Evolutionary conservation across 2,113 vertebrate species (phyloP).

Genomic region (Microcebus jonahi): DNA sequence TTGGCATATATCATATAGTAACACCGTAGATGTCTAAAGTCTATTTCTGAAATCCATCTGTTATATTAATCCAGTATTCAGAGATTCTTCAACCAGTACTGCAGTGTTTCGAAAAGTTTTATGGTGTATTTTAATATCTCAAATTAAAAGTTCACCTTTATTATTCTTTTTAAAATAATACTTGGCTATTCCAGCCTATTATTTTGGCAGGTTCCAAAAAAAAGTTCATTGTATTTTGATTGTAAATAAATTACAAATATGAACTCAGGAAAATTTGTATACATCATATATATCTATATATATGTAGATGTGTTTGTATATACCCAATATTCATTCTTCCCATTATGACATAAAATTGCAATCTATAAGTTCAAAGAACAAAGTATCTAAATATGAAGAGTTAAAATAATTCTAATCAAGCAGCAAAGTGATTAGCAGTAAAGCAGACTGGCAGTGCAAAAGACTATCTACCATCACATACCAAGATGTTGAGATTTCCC

Average conservation of each 20-base stretch:
- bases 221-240: not conserved
- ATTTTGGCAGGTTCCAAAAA: not conserved
- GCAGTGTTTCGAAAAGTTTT: not conserved
- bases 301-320: not conserved
- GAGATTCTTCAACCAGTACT: conserved; percentile 14
- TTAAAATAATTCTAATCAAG: conserved; percentile 20
- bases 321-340: not conserved
- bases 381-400: conserved; percentile 37
- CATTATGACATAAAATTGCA: not conserved
- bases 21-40: not conserved
- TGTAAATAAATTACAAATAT: not conserved
- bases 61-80: not conserved
- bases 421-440: conserved; percentile 25
- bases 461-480: not conserved
- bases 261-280: not conserved
- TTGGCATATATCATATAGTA: not conserved
- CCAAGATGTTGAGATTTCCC: not conserved
- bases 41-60: conserved; percentile 24
- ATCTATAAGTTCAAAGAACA: not conserved
- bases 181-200: not conserved
- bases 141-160: conserved; percentile 27
- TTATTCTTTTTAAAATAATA: conserved; percentile 20
- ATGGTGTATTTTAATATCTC: conserved; percentile 12
- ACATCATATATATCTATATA: not conserved
- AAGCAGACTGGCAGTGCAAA: not conserved